Evolutionary conservation across 2,888 invertebrate species (phyloP).

Genomic region (Eubasilissa splendida): DNA sequence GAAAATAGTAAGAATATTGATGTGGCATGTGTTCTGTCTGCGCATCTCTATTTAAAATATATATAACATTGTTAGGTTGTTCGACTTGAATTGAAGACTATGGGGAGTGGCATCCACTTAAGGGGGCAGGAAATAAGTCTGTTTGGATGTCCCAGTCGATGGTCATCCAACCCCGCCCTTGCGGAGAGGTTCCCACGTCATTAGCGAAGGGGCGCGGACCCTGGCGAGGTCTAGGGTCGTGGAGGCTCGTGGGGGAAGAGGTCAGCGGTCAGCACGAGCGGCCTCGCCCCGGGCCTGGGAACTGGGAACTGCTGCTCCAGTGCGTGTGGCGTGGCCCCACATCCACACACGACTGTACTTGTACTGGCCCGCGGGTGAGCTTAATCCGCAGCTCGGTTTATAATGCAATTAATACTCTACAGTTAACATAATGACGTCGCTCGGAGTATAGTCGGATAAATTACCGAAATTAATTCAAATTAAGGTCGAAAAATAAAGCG

Average conservation of each 20-base stretch:
- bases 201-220: constrained; percentile 31
- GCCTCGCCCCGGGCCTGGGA: constrained; percentile 46
- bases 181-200: constrained; percentile 31
- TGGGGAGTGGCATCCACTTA: no score
- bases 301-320: constrained; percentile 33
- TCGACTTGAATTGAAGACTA: no score
- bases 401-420: background rate
- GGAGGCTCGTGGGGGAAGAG: constrained; percentile 18
- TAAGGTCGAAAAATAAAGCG: no score
- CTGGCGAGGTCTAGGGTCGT: background rate
- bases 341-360: background rate
- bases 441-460: no score
- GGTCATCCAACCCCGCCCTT: no score
- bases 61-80: no score
- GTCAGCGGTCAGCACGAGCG: constrained; percentile 47
- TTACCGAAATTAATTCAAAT: no score
- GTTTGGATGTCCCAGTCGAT: no score
- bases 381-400: background rate
- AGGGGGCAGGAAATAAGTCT: no score
- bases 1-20: no score
- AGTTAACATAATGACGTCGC: background rate
- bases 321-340: constrained; percentile 11
- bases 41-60: no score
- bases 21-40: no score
- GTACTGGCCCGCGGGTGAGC: background rate